Conservation (phyloP, 2,888 invertebrate species). For the Aromia moschata region DNA sequence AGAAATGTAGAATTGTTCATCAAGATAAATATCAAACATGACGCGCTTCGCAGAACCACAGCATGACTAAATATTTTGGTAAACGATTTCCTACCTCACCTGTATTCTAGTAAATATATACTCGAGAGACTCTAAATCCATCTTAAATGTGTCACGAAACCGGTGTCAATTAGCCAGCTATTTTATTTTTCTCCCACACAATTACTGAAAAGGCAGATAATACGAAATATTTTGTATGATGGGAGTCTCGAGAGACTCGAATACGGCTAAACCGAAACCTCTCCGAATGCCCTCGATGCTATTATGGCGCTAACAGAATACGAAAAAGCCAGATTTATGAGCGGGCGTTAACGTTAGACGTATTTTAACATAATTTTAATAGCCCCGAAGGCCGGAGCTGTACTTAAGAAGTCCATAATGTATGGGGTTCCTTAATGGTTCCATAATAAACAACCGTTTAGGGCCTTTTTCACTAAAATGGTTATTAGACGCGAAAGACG, state of each 20-base stretch:
- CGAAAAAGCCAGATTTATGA: slow-evolving; percentile 50
- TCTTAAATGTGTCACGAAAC: slow-evolving; percentile 20
- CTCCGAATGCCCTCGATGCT: slow-evolving; percentile 4
- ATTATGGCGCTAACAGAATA: slow-evolving; percentile 13
- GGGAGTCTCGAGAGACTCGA: slow-evolving; percentile 3
- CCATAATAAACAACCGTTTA: slow-evolving; percentile 57
- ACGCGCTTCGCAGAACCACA: too few species aligned
- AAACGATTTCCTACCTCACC: not conserved
- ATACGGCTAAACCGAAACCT: slow-evolving; percentile 9
- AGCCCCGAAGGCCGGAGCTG: slow-evolving; percentile 50
- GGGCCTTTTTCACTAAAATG: slow-evolving; percentile 54
- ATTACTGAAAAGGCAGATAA: slow-evolving; percentile 13
- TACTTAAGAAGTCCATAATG: slow-evolving; percentile 55
- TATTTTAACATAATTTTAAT: slow-evolving; percentile 57
- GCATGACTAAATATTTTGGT: not conserved
- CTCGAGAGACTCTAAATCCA: slow-evolving; percentile 11
- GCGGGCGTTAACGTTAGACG: slow-evolving; percentile 53
- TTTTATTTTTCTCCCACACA: slow-evolving; percentile 8
- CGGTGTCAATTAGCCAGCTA: slow-evolving; percentile 23
- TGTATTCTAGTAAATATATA: not conserved
- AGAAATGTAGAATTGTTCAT: too few species aligned
- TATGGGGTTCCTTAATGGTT: slow-evolving; percentile 56
- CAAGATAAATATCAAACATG: too few species aligned
- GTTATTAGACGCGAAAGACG: slow-evolving; percentile 44
- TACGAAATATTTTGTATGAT: slow-evolving; percentile 9